phyloP scores from a whole-genome alignment of 1,140 invertebrate species.

The Trinorchestia longiramus region DNA sequence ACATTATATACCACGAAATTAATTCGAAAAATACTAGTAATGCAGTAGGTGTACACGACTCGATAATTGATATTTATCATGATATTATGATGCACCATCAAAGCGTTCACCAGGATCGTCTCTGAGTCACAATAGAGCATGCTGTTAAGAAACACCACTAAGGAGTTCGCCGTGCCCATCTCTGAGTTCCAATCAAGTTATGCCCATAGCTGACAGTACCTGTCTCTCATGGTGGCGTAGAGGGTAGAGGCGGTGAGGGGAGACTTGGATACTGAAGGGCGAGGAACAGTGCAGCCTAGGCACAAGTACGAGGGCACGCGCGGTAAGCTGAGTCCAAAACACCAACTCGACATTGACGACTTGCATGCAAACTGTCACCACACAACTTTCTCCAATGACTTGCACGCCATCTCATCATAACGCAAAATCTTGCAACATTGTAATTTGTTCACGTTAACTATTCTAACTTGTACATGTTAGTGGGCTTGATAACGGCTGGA shows the following conservation, averaged over 20 bases:
- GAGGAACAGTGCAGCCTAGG: conserved; percentile 30
- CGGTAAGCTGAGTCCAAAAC: background rate
- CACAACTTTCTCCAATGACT: background rate
- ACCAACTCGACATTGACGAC: conserved; percentile 36
- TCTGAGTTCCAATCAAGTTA: no score
- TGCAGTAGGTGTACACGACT: no score
- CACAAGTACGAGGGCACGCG: conserved; percentile 19
- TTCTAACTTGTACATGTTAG: no score
- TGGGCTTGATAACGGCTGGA: background rate
- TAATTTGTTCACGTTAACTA: background rate
- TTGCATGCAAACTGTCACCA: background rate
- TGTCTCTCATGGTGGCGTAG: conserved; percentile 25
- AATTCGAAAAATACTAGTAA: no score
- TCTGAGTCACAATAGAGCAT: no score
- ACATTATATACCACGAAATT: no score
- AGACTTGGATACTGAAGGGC: background rate
- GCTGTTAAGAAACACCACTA: no score
- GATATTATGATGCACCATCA: no score
- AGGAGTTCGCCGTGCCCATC: no score
- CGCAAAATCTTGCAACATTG: background rate
- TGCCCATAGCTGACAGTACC: background rate
- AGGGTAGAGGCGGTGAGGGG: conserved; percentile 30
- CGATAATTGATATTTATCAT: no score
- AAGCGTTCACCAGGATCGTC: no score
- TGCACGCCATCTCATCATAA: background rate